Evolutionary conservation across 1,140 invertebrate species (phyloP).

Genomic region (Leptinotarsa texana): DNA sequence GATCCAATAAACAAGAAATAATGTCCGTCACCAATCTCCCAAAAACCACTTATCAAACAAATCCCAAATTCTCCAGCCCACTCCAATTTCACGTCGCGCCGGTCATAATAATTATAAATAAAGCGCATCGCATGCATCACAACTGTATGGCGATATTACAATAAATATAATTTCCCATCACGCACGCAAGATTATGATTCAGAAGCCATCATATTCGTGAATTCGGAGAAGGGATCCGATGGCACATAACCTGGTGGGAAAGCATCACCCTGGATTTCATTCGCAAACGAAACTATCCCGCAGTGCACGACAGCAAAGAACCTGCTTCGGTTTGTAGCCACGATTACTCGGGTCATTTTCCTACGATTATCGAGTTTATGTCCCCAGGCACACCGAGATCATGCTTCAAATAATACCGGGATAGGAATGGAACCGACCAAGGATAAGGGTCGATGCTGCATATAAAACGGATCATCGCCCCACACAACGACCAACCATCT

Average conservation of each 20-base stretch:
- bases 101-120: conserved; percentile 23
- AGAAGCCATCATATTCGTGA: conserved; percentile 47
- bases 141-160: conserved; percentile 30
- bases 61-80: conserved; percentile 24
- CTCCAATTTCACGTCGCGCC: conserved; percentile 11
- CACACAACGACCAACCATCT: conserved; percentile 34
- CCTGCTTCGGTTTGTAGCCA: too few relatives aligned
- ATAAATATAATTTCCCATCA: conserved; percentile 48
- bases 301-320: too few relatives aligned
- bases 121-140: conserved; percentile 34
- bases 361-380: not conserved
- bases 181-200: conserved; percentile 48
- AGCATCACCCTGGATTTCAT: not conserved
- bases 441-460: conserved; percentile 39
- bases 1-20: conserved; percentile 6
- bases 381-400: conserved; percentile 26
- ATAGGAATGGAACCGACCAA: conserved; percentile 29
- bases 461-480: conserved; percentile 46
- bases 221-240: conserved; percentile 37
- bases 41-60: conserved; percentile 10
- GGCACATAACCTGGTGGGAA: conserved; percentile 12
- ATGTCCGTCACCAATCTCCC: conserved; percentile 1
- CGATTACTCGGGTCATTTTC: not conserved
- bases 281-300: not conserved
- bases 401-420: conserved; percentile 37